A percentile compares a stretch with the other conserved stretches of the same genome.
Conservation (phyloP, 1,140 invertebrate species). For the Lepidotrigona ventralis region DNA sequence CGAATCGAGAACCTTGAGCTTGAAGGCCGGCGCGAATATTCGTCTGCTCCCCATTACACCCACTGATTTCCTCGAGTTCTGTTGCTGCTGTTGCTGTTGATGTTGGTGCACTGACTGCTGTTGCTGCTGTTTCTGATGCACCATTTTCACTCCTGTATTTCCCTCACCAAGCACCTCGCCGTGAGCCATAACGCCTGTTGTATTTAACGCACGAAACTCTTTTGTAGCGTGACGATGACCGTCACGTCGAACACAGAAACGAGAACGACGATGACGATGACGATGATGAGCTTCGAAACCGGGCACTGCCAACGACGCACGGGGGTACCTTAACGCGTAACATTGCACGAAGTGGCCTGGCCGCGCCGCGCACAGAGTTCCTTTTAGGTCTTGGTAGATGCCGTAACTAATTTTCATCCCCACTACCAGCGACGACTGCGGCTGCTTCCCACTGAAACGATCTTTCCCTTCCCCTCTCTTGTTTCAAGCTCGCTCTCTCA, state of each 20-base stretch:
- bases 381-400: conserved; percentile 77
- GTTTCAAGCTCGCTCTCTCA: conserved; percentile 35
- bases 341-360: conserved; percentile 76
- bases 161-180: conserved; percentile 78
- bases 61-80: conserved; percentile 78
- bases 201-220: conserved; percentile 56
- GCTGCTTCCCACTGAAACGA: conserved; percentile 72
- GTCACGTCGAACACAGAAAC: conserved; percentile 69
- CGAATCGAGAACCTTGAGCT: conserved; percentile 91
- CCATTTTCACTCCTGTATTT: conserved; percentile 71
- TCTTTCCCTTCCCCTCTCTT: conserved; percentile 57
- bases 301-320: conserved; percentile 66
- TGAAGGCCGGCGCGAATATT: conserved; percentile 92
- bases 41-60: conserved; percentile 86
- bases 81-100: conserved; percentile 78
- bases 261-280: conserved; percentile 66
- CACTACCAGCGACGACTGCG: conserved; percentile 62
- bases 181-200: conserved; percentile 81
- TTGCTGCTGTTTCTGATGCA: conserved; percentile 80
- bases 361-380: conserved; percentile 72
- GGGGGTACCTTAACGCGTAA: conserved; percentile 74
- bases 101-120: conserved; percentile 69
- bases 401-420: conserved; percentile 79
- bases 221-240: conserved; percentile 44
- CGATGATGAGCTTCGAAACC: conserved; percentile 61